A percentile compares a stretch with the other conserved stretches of the same genome.
Evolutionary conservation across 2,888 invertebrate species (phyloP).

Genomic region (Thereva nobilitata): DNA sequence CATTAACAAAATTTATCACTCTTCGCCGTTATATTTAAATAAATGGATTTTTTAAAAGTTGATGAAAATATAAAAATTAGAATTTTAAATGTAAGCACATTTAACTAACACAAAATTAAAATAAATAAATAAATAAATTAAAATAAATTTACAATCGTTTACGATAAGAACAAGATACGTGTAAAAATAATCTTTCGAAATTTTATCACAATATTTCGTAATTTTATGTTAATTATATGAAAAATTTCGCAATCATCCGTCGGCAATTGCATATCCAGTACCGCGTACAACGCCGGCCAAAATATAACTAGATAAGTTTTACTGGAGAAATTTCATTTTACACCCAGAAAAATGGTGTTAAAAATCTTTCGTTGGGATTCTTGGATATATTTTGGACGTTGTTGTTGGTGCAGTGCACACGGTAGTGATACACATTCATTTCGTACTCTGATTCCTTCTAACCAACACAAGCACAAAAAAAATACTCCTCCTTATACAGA

Average conservation of each 20-base stretch:
- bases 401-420: slow-evolving; percentile 3
- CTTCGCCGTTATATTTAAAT: too few species aligned
- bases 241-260: neutral
- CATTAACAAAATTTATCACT: too few species aligned
- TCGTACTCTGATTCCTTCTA: slow-evolving; percentile 21
- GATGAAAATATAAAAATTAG: too few species aligned
- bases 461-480: slow-evolving; percentile 8
- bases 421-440: slow-evolving; percentile 23
- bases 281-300: slow-evolving; percentile 20
- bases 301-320: slow-evolving; percentile 23
- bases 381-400: too few species aligned
- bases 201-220: too few species aligned
- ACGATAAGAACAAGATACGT: too few species aligned
- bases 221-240: neutral
- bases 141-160: too few species aligned
- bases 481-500: neutral
- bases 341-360: slow-evolving; percentile 27
- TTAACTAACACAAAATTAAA: too few species aligned
- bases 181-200: too few species aligned
- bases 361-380: neutral
- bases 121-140: too few species aligned
- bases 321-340: slow-evolving; percentile 21
- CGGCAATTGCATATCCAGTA: slow-evolving; percentile 11
- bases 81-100: too few species aligned
- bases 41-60: too few species aligned